These are phyloP conservation scores for Chirona hameri DNA, from an alignment of 2,888 invertebrate genomes.

Conservation along the genomic window DNA sequence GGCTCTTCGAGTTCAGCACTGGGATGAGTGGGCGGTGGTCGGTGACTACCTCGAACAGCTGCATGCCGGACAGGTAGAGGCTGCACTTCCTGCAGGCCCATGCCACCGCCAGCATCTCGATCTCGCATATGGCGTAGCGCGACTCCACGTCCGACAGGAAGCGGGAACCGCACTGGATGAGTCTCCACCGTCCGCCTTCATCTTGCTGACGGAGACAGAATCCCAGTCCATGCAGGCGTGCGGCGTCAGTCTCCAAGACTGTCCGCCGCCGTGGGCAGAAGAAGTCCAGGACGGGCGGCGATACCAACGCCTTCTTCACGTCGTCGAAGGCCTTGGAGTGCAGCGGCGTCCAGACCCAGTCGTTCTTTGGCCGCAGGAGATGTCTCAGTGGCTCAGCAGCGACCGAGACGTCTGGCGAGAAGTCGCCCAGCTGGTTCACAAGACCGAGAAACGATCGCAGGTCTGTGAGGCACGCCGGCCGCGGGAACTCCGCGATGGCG, in stretches of 20 bases:
- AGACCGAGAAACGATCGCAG: slow-evolving; percentile 33
- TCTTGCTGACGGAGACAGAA: slow-evolving; percentile 28
- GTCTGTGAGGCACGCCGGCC: slow-evolving; percentile 31
- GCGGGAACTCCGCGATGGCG: slow-evolving; percentile 33
- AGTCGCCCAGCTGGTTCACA: slow-evolving; percentile 30
- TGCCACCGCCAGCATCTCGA: slow-evolving; percentile 30
- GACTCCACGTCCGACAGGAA: slow-evolving; percentile 30
- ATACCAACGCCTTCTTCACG: slow-evolving; percentile 29
- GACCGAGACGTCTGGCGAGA: slow-evolving; percentile 25
- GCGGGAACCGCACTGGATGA: slow-evolving; percentile 35
- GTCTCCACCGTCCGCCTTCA: slow-evolving; percentile 30
- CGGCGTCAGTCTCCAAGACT: slow-evolving; percentile 31
- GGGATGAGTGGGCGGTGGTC: slow-evolving; percentile 34
- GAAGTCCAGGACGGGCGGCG: slow-evolving; percentile 8
- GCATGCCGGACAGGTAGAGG: slow-evolving; percentile 29
- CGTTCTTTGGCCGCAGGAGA: slow-evolving; percentile 12
- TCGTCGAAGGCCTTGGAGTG: slow-evolving; percentile 28
- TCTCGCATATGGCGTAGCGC: slow-evolving; percentile 31
- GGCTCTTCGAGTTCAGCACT: slow-evolving; percentile 30
- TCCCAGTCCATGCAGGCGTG: slow-evolving; percentile 24
- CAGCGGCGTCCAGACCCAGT: slow-evolving; percentile 28
- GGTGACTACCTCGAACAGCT: slow-evolving; percentile 26
- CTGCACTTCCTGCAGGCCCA: slow-evolving; percentile 33
- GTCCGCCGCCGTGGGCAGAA: slow-evolving; percentile 25
- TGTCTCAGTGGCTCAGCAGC: slow-evolving; percentile 31